phyloP scores from a whole-genome alignment of 2,797 vertebrate genomes.

The Chelidonichthys spinosus region DNA sequence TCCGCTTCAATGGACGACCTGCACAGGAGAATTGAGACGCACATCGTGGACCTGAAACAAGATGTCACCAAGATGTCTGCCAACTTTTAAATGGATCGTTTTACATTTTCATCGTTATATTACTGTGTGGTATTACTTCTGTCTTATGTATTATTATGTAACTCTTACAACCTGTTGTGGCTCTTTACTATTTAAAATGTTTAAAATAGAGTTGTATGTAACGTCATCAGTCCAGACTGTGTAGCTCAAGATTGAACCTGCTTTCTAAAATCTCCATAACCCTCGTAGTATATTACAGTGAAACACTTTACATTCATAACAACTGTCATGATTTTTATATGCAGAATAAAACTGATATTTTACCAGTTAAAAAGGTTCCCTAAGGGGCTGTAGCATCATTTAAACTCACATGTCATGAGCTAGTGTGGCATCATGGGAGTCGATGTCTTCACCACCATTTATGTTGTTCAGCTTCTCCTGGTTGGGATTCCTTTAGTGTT shows the following conservation, averaged over 20 bases:
- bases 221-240: neutral
- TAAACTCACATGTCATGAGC: too few relatives aligned
- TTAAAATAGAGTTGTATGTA: neutral
- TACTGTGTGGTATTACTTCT: neutral
- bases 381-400: too few relatives aligned
- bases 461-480: too few relatives aligned
- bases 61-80: constrained; percentile 68
- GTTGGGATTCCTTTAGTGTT: too few relatives aligned
- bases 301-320: too few relatives aligned
- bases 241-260: neutral
- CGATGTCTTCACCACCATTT: too few relatives aligned
- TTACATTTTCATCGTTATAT: neutral
- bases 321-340: too few relatives aligned
- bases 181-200: constrained; percentile 18
- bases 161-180: constrained; percentile 2
- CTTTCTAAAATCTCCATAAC: too few relatives aligned
- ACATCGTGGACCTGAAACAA: constrained; percentile 62
- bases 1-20: constrained; percentile 71
- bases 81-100: constrained; percentile 28
- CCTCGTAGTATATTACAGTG: too few relatives aligned
- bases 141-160: neutral
- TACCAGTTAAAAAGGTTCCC: too few relatives aligned
- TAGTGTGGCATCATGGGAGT: too few relatives aligned
- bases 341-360: too few relatives aligned
- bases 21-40: constrained; percentile 73